Evolutionary conservation across 2,113 vertebrate species (phyloP).

Genomic region (Serinus canaria): DNA sequence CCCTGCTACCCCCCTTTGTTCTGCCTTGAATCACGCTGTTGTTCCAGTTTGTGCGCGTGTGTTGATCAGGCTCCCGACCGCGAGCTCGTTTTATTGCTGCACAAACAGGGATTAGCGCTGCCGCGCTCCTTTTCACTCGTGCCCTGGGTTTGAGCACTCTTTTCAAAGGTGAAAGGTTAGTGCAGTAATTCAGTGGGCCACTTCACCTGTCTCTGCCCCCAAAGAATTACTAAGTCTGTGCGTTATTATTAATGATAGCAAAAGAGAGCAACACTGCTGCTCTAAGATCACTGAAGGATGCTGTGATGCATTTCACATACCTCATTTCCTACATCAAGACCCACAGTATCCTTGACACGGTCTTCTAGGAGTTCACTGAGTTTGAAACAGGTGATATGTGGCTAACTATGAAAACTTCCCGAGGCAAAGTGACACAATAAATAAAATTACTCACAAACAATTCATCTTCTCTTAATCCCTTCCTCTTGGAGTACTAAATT

Average conservation of each 20-base stretch:
- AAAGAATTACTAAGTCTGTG: not conserved
- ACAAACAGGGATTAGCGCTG: constrained; percentile 40
- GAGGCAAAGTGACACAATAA: constrained; percentile 3
- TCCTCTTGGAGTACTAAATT: not conserved
- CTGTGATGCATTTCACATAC: not conserved
- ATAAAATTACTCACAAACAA: constrained; percentile 32
- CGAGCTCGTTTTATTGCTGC: not conserved
- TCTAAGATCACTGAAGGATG: not conserved
- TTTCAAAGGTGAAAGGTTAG: not conserved
- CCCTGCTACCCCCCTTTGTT: constrained; percentile 10
- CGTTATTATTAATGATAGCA: not conserved
- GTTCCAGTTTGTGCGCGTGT: not conserved
- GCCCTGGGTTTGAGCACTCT: not conserved
- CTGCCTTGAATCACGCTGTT: constrained; percentile 31
- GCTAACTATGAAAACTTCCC: not conserved
- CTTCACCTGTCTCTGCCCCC: constrained; percentile 25
- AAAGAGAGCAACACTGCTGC: not conserved
- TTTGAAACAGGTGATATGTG: constrained; percentile 6
- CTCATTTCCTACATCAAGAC: constrained; percentile 7
- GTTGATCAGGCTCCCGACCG: constrained; percentile 27
- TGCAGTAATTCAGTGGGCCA: not conserved
- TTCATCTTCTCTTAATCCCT: constrained; percentile 9
- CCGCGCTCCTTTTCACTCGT: not conserved
- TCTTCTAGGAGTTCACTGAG: constrained; percentile 5
- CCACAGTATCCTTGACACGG: not conserved